phyloP scores from a whole-genome alignment of 2,113 vertebrate species.

The Cryptoleucopteryx plumbea region DNA sequence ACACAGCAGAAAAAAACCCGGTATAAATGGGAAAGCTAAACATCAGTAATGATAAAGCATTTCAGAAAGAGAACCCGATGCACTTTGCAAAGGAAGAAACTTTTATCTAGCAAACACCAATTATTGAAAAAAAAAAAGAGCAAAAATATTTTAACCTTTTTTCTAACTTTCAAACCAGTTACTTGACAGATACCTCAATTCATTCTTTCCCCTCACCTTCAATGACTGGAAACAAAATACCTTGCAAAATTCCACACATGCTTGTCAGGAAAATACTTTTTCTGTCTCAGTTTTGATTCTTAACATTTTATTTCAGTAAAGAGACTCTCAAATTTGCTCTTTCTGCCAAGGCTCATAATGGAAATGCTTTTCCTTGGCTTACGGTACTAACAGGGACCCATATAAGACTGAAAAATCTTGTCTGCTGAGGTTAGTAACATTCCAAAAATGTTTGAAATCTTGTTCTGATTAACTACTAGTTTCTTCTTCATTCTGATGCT shows the following conservation, averaged over 20 bases:
- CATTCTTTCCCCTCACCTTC: not conserved
- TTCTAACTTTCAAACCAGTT: not conserved
- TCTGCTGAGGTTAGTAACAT: not conserved
- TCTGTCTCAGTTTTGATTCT: conserved; percentile 8
- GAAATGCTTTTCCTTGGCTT: conserved; percentile 1
- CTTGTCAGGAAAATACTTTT: not conserved
- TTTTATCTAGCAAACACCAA: not conserved
- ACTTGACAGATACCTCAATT: not conserved
- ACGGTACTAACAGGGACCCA: not conserved
- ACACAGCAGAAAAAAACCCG: not conserved
- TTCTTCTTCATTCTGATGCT: not conserved
- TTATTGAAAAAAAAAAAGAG: not conserved
- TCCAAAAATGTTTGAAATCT: conserved; percentile 31
- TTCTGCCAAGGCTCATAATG: not conserved
- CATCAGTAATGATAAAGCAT: not conserved
- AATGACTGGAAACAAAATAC: not conserved
- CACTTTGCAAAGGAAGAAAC: not conserved
- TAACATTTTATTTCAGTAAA: not conserved
- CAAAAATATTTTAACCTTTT: not conserved
- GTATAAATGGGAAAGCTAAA: not conserved
- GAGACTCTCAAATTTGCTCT: not conserved
- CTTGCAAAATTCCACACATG: not conserved
- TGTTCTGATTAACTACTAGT: not conserved
- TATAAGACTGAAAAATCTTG: conserved; percentile 3
- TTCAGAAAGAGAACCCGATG: not conserved